Conservation (phyloP, 2,113 vertebrate genomes). For the Chamaea fasciata region DNA sequence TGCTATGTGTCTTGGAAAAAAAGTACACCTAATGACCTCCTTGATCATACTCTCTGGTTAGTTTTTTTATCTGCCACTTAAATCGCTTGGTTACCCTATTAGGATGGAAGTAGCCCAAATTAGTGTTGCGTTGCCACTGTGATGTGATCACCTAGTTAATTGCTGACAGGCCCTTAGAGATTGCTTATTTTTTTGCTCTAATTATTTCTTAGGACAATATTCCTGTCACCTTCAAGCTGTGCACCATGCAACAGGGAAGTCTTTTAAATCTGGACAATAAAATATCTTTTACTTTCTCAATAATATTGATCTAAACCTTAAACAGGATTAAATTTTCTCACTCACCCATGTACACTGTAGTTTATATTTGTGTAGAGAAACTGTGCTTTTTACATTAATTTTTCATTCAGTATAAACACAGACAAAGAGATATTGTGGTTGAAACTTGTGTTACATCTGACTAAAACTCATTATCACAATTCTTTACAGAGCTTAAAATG, state of each 20-base stretch:
- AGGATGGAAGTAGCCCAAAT: slow-evolving; percentile 9
- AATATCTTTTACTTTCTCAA: neutral
- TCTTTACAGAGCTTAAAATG: neutral
- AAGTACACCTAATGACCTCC: neutral
- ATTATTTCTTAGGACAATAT: slow-evolving; percentile 22
- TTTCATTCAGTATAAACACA: neutral
- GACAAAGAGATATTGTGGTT: neutral
- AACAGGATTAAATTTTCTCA: neutral
- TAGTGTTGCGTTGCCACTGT: neutral
- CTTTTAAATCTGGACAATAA: neutral
- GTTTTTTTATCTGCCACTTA: neutral
- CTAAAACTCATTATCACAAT: neutral
- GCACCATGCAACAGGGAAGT: neutral
- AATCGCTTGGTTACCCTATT: neutral
- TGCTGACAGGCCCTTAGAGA: neutral
- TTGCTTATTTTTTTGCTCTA: neutral
- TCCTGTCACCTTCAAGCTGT: neutral
- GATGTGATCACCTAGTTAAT: slow-evolving; percentile 17
- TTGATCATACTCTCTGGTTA: neutral
- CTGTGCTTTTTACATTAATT: neutral
- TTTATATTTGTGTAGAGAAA: neutral
- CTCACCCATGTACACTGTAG: neutral
- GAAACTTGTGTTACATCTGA: neutral
- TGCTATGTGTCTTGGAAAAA: neutral
- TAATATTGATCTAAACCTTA: neutral